Conservation (phyloP, 2,113 vertebrate species). For the Globicephala melas region DNA sequence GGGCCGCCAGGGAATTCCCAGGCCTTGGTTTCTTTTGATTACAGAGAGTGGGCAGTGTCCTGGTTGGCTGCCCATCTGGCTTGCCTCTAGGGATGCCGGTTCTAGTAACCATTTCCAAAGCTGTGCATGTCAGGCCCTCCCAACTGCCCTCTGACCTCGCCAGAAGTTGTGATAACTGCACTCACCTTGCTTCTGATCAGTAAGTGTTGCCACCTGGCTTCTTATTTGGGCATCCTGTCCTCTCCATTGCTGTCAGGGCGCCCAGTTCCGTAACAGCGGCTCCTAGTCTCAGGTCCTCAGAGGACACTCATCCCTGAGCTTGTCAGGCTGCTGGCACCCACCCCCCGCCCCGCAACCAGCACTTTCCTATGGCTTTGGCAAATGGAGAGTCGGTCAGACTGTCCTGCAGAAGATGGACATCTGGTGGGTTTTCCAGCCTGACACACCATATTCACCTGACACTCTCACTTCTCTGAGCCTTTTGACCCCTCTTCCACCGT, state of each 20-base stretch:
- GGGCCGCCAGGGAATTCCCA: not conserved
- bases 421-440: not conserved
- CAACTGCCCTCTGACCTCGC: not conserved
- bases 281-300: not conserved
- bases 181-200: not conserved
- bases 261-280: not conserved
- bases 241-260: fast-evolving
- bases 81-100: not conserved
- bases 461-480: not conserved
- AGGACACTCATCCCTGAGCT: not conserved
- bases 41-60: not conserved
- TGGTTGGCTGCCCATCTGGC: not conserved
- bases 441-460: fast-evolving
- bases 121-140: not conserved
- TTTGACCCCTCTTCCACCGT: not conserved
- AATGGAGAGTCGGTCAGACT: fast-evolving
- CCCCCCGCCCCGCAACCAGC: fast-evolving
- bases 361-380: not conserved
- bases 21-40: not conserved
- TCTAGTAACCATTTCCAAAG: not conserved
- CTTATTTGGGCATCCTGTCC: not conserved
- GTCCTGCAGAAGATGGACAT: not conserved
- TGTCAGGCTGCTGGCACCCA: not conserved
- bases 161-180: fast-evolving
- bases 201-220: not conserved